Conservation (phyloP, 2,888 invertebrate species). For the Lasius fuliginosus region DNA sequence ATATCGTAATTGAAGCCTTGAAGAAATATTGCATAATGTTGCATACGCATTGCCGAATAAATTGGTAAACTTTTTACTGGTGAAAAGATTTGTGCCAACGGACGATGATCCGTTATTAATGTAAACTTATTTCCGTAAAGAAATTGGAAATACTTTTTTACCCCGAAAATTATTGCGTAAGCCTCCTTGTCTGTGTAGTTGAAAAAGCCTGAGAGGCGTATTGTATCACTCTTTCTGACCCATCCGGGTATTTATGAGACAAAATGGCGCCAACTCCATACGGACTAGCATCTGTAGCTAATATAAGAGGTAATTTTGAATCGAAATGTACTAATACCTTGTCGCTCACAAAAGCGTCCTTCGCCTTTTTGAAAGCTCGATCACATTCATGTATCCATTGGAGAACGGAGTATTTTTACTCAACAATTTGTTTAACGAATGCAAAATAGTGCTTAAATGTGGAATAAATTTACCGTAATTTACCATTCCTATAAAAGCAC, state of each 20-base stretch:
- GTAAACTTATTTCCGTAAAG: background rate
- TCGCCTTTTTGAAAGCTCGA: background rate
- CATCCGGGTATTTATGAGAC: background rate
- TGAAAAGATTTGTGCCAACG: background rate
- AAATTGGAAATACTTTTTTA: background rate
- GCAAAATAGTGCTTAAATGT: background rate
- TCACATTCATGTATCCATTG: background rate
- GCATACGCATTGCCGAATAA: background rate
- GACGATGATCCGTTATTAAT: background rate
- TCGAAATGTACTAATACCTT: background rate
- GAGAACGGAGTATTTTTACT: background rate
- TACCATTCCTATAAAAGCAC: background rate
- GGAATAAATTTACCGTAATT: background rate
- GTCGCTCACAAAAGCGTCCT: background rate
- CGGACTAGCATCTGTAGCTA: background rate
- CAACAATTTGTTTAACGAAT: background rate
- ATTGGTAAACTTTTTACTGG: background rate
- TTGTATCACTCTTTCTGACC: background rate
- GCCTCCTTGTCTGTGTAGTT: background rate
- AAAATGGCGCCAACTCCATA: background rate
- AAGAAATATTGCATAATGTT: slow-evolving; percentile 29
- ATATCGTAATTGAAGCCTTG: slow-evolving; percentile 24
- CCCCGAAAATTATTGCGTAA: background rate
- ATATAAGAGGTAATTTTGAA: background rate
- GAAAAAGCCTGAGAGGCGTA: background rate